These are phyloP conservation scores for Apis mellifera DNA, from an alignment of 1,140 invertebrate species.

Conservation along the genomic window DNA sequence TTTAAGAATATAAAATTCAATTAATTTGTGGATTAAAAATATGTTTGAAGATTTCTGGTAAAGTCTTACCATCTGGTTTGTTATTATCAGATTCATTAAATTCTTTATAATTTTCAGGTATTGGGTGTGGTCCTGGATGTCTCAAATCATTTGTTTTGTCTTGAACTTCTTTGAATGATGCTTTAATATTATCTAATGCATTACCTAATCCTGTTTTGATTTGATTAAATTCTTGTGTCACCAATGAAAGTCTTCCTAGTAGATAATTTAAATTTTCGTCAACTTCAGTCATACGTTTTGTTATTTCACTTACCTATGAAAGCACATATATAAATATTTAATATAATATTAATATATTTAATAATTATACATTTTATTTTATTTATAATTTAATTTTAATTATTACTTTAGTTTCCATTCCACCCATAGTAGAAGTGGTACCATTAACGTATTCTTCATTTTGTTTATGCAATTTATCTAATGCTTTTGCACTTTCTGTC, in stretches of 20 bases:
- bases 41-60: slow-evolving; percentile 36
- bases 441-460: slow-evolving; percentile 91
- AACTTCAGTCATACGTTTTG: slow-evolving; percentile 90
- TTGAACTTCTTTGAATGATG: slow-evolving; percentile 86
- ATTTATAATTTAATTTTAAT: not conserved
- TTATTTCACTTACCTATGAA: slow-evolving; percentile 87
- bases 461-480: slow-evolving; percentile 89
- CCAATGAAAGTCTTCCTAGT: slow-evolving; percentile 89
- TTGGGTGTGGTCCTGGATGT: slow-evolving; percentile 74
- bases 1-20: slow-evolving; percentile 6
- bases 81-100: slow-evolving; percentile 61
- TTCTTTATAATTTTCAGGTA: slow-evolving; percentile 75
- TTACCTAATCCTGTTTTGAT: slow-evolving; percentile 89
- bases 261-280: slow-evolving; percentile 93
- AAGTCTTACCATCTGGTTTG: slow-evolving; percentile 52
- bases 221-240: slow-evolving; percentile 93
- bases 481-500: slow-evolving; percentile 86
- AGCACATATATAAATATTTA: slow-evolving; percentile 8
- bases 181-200: slow-evolving; percentile 87
- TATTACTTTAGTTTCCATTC: slow-evolving; percentile 89
- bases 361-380: not conserved
- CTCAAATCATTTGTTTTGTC: slow-evolving; percentile 81
- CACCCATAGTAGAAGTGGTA: slow-evolving; percentile 90
- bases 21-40: slow-evolving; percentile 38
- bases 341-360: not conserved